phyloP scores from a whole-genome alignment of 2,888 invertebrate genomes.

The Megamerina dolium region DNA sequence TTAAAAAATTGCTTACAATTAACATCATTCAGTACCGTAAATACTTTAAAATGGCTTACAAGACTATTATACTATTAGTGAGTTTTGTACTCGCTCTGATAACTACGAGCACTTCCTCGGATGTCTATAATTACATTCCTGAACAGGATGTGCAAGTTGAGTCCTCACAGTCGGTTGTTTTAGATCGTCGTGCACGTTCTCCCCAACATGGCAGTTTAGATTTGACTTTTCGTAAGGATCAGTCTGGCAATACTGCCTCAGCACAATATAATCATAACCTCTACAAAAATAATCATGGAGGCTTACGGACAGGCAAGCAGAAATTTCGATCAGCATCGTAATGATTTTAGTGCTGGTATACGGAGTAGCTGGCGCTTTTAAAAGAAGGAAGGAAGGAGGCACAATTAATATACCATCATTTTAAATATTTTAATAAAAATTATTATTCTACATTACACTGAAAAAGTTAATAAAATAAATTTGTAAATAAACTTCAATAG shows the following conservation, averaged over 20 bases:
- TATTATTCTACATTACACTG: too few species aligned
- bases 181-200: constrained; percentile 4
- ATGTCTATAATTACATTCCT: too few species aligned
- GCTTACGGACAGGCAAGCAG: constrained; percentile 14
- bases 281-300: constrained; percentile 11
- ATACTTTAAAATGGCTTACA: not conserved
- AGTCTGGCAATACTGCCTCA: constrained; percentile 8
- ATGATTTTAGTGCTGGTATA: constrained; percentile 10
- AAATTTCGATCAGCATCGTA: constrained; percentile 13
- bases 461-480: too few species aligned
- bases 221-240: constrained; percentile 5
- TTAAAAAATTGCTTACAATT: too few species aligned
- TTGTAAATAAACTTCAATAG: too few species aligned
- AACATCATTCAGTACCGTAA: too few species aligned
- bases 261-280: constrained; percentile 13
- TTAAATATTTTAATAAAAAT: too few species aligned
- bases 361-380: constrained; percentile 8
- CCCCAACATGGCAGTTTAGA: constrained; percentile 8
- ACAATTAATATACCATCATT: too few species aligned
- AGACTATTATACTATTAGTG: not conserved
- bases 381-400: too few species aligned
- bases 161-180: not conserved
- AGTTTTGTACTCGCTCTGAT: too few species aligned
- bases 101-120: too few species aligned
- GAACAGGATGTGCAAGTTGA: not conserved